Base-by-base conservation (phyloP, 2,797 vertebrate species). In the Sebastolobus altivelis region DNA sequence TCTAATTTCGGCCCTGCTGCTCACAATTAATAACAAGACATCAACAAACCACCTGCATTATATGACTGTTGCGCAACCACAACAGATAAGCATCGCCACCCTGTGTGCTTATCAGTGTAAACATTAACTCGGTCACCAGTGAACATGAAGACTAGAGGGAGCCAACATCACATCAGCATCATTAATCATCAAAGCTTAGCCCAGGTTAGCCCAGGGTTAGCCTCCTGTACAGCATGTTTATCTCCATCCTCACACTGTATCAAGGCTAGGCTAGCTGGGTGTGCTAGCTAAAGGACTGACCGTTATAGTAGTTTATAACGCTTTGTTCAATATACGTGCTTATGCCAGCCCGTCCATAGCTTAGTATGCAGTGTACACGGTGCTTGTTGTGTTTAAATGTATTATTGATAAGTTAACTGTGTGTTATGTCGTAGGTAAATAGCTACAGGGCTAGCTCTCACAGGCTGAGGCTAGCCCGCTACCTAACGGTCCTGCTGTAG, bases 401-500 rank as follows among this genome's bases (percentile, higher is more conserved):
- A 18, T 12, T 22, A 46, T 14, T 2, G 31, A 2, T 18, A 0
- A 2, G 20, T 25, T 40, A 8, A 13, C 0, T 6, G 25, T 4
- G 5, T 52, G 58, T 18, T 27, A 8, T 33, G 58, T 35, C 14
- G 56, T 55, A 16, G 13, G 27, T 31, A 43, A 60, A 61, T 6
- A 69, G 77, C 70, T 61, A 14, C 31, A 72, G 63, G 11, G 75
- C 49, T 88, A 86, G 72, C 81, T 62, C 59, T 25, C 27, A 31
- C 40, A 75, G 81, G 75, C 82, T 79, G 77, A 65, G 66, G 88
- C 40, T 40, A 84, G 74, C 63, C 88, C 85, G 81, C 87, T 83
- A 87, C 59, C 54, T 93, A 93, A 93, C 93, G 92, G 92, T 87
- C 70, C 70, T 52, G 78, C 43, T 54, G 52, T 12, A 80, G 92